phyloP scores from a whole-genome alignment of 2,113 vertebrate genomes.

The Suncus etruscus region DNA sequence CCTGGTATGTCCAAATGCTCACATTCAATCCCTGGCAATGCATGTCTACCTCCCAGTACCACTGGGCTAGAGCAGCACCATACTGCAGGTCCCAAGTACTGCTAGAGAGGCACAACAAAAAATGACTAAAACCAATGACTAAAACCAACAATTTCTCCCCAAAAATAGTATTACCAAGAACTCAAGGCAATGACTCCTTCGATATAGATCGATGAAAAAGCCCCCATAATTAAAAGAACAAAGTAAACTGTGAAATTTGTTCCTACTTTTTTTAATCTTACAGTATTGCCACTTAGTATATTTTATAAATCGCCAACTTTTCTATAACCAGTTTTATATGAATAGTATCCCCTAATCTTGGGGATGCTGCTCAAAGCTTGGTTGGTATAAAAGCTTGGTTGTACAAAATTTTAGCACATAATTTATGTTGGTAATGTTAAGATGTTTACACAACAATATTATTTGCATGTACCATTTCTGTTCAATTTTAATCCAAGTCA shows the following conservation, averaged over 20 bases:
- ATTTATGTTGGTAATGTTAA: conserved; percentile 2
- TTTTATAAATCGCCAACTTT: conserved; percentile 1
- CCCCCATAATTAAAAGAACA: not conserved
- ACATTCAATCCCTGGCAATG: no score
- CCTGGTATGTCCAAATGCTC: no score
- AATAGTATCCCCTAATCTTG: conserved; percentile 18
- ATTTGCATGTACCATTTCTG: not conserved
- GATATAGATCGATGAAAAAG: not conserved
- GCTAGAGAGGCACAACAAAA: not conserved
- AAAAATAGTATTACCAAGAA: not conserved
- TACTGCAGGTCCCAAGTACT: no score
- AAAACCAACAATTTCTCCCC: not conserved
- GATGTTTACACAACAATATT: not conserved
- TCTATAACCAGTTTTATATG: not conserved
- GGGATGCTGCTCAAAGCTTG: not conserved
- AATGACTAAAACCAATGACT: no score
- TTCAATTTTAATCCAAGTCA: conserved; percentile 38
- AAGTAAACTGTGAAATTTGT: not conserved
- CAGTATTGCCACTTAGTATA: not conserved
- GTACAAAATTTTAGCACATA: conserved; percentile 15
- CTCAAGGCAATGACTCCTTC: not conserved
- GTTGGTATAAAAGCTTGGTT: not conserved
- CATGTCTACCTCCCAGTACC: no score
- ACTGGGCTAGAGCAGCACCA: no score
- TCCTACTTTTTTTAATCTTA: not conserved